Evolutionary conservation across 2,113 vertebrate genomes (phyloP), one percentile per base, ranked within the genome.

Genomic region (Silurus meridionalis): DNA sequence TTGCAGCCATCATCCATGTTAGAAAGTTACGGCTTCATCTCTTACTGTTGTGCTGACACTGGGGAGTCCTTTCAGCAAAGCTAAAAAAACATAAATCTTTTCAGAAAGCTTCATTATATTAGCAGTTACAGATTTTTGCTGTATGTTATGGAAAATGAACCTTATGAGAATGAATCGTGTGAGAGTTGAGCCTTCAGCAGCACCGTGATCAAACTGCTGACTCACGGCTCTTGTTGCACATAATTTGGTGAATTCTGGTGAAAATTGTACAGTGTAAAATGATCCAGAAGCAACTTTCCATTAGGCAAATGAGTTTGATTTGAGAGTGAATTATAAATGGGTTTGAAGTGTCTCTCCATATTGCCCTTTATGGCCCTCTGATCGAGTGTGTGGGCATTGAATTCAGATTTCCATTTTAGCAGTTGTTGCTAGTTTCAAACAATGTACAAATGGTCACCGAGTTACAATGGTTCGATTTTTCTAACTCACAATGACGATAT

Each of bases 371-470:
- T 83, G 25, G 15, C 28, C 82, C 28, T 13, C 80, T 66, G 21
- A 66, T 82, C 48, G 17, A 60, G 28, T 61, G 28, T 28, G 3
- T 46, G 21, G 7, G 48, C 21, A 64, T 77, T 77, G 64, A 46
- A 28, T 77, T 55, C 69, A 79, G 14, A 58, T 83, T 85, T 84
- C 61, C 72, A 48, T 74, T 82, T 37, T 37, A 37, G 37, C 57
- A 17, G 9, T 58, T 37, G 77, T 37, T 63, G 60, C 50, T 67
- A 85, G 28, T 25, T 79, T 57, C 48, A 17, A 67, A 85, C 25
- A 66, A 21, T 46, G 19, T 61, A 37, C 37, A 37, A 37, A 37
- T 37, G 37, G 37, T 37, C 37, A 37, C 37, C 37, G 37, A 37
- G 37, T 37, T 37, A 37, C 37, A 37, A 37, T 37, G 37, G 37